These are phyloP conservation scores for Oncorhynchus mykiss DNA, from an alignment of 2,113 vertebrate genomes.

Conservation along the genomic window DNA sequence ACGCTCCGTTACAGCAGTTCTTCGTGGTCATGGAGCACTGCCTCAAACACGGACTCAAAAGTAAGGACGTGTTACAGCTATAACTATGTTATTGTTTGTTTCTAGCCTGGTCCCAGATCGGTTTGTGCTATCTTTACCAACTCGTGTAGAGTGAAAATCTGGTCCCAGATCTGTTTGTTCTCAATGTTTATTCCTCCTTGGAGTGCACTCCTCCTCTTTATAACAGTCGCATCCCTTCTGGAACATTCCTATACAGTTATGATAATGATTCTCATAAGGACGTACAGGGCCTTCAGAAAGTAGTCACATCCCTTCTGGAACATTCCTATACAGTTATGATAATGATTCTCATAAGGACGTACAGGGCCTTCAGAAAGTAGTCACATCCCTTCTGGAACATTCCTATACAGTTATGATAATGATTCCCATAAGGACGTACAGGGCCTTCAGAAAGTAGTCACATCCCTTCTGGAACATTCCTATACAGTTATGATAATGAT, in stretches of 20 bases:
- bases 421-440: too few relatives aligned
- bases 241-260: too few relatives aligned
- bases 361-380: too few relatives aligned
- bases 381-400: not conserved
- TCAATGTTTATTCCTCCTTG: not conserved
- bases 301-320: too few relatives aligned
- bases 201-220: not conserved
- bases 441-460: fast-evolving
- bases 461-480: not conserved
- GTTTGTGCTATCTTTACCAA: not conserved
- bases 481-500: too few relatives aligned
- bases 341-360: too few relatives aligned
- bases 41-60: conserved; percentile 95
- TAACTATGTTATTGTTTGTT: not conserved
- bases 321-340: too few relatives aligned
- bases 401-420: too few relatives aligned
- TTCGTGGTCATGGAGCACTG: conserved; percentile 99
- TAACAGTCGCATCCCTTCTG: not conserved
- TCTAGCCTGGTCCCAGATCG: not conserved
- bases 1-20: conserved; percentile 96
- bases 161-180: too few relatives aligned
- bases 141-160: too few relatives aligned
- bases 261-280: too few relatives aligned
- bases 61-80: conserved; percentile 58
- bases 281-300: too few relatives aligned